Evolutionary conservation across 2,113 vertebrate genomes (phyloP).

Genomic region (Lophura nycthemera): DNA sequence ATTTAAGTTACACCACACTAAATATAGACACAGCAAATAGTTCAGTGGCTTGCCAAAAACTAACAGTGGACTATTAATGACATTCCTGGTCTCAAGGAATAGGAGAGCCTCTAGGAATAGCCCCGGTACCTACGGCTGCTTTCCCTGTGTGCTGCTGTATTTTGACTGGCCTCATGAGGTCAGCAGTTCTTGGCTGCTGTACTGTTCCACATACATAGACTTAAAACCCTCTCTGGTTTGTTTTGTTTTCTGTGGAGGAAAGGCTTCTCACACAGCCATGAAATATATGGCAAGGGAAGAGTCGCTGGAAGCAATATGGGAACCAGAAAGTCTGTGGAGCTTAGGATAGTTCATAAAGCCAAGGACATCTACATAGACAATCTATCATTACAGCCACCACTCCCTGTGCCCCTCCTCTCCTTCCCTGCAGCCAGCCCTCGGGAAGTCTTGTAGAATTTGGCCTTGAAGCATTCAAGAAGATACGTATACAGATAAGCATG

Average conservation of each 20-base stretch:
- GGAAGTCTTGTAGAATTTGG: background rate
- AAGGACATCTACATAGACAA: background rate
- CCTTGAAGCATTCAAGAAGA: background rate
- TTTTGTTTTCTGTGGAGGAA: background rate
- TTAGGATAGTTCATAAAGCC: background rate
- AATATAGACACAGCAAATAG: background rate
- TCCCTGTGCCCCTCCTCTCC: background rate
- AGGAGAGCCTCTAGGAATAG: background rate
- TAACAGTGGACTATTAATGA: background rate
- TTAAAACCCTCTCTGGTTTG: background rate
- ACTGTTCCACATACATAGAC: background rate
- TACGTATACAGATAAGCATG: background rate
- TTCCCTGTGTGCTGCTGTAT: fast-evolving
- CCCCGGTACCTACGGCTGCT: background rate
- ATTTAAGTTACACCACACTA: slow-evolving; percentile 18
- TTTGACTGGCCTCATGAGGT: fast-evolving
- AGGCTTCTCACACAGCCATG: background rate
- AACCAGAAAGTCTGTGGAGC: background rate
- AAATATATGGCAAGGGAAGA: background rate
- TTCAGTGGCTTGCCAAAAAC: background rate
- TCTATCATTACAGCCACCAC: background rate
- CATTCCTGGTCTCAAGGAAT: background rate
- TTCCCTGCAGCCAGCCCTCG: background rate
- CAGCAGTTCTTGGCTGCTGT: background rate
- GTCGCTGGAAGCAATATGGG: background rate